Conservation (phyloP, 2,797 vertebrate species). For the Petrocephalus sullivani region DNA sequence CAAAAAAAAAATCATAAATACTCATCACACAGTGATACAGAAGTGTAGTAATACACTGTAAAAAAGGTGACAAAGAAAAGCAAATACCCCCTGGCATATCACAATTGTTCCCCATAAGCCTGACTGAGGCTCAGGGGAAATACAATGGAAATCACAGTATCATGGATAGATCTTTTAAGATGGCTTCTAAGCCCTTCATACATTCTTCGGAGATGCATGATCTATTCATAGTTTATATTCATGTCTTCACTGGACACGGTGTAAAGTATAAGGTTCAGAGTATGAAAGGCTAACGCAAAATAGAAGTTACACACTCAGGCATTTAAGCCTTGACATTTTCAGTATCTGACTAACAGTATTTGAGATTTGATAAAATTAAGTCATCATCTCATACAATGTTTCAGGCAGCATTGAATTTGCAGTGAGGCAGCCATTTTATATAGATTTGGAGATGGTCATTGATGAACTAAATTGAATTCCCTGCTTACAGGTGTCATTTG, state of each 20-base stretch:
- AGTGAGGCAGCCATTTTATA: neutral
- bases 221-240: neutral
- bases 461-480: neutral
- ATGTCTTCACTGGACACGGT: neutral
- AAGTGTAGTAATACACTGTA: neutral
- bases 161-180: neutral
- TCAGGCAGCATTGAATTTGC: neutral
- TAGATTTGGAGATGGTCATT: neutral
- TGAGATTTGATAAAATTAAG: neutral
- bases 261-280: neutral
- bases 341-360: neutral
- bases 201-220: neutral
- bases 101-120: neutral
- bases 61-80: neutral
- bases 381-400: neutral
- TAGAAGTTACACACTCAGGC: neutral
- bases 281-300: neutral
- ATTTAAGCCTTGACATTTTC: neutral
- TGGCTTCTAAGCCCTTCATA: neutral
- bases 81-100: neutral
- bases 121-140: neutral
- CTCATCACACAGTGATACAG: neutral
- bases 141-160: neutral
- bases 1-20: neutral
- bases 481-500: neutral